Conservation (phyloP, 1,140 invertebrate species). For the Drosophila lacteicornis region DNA sequence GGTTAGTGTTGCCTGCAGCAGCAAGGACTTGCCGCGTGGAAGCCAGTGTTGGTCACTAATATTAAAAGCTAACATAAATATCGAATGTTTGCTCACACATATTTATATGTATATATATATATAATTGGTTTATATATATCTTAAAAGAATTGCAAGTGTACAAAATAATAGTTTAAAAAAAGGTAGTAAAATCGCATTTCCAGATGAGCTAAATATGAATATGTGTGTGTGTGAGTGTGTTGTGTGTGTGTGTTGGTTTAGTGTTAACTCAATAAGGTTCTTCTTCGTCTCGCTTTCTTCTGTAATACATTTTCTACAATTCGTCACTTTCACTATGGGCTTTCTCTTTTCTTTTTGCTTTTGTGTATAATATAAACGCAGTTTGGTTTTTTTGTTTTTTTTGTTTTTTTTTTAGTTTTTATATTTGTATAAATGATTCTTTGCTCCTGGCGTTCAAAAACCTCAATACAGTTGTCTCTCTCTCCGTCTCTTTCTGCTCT, state of each 20-base stretch:
- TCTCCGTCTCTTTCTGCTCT: conserved; percentile 34
- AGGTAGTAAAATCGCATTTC: conserved; percentile 8
- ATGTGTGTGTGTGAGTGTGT: neutral
- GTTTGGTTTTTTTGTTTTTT: conserved; percentile 50
- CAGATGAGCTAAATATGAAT: conserved; percentile 15
- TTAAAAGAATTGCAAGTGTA: conserved; percentile 19
- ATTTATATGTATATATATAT: conserved; percentile 25
- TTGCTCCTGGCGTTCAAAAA: conserved; percentile 74
- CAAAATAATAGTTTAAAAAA: neutral
- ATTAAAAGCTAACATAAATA: conserved; percentile 51
- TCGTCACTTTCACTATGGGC: conserved; percentile 32
- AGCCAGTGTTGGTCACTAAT: conserved; percentile 7
- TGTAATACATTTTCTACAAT: conserved; percentile 58
- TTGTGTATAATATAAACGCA: conserved; percentile 71
- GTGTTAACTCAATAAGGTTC: conserved; percentile 8
- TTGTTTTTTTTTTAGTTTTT: conserved; percentile 49
- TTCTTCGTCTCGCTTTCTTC: conserved; percentile 6
- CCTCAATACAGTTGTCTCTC: conserved; percentile 60
- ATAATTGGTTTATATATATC: conserved; percentile 7
- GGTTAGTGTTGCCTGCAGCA: neutral
- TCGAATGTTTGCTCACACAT: conserved; percentile 17
- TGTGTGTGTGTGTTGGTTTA: conserved; percentile 29
- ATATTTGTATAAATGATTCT: conserved; percentile 77
- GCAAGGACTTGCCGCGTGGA: conserved; percentile 1
- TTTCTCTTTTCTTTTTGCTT: conserved; percentile 46